Conservation (phyloP, 2,797 vertebrate genomes). For the Vultur gryphus region DNA sequence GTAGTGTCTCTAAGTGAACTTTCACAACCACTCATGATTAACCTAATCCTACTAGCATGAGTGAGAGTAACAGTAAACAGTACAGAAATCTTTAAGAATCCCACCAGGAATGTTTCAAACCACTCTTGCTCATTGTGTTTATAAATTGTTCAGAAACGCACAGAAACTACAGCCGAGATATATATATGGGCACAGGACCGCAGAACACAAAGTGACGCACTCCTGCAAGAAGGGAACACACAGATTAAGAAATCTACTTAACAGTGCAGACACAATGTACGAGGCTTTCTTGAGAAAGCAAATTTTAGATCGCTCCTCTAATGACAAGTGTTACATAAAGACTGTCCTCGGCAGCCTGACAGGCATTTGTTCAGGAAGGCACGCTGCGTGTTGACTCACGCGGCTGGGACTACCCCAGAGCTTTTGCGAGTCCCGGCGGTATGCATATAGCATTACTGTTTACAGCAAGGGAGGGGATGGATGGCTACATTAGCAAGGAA, state of each 20-base stretch:
- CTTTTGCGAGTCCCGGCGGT: fast-evolving
- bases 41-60: not conserved
- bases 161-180: not conserved
- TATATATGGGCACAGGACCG: fast-evolving
- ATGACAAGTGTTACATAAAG: not conserved
- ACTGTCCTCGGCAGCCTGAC: not conserved
- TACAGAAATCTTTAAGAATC: not conserved
- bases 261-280: not conserved
- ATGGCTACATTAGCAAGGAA: not conserved
- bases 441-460: not conserved
- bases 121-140: not conserved
- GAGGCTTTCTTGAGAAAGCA: not conserved
- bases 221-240: not conserved
- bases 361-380: not conserved
- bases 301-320: not conserved
- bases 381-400: fast-evolving
- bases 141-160: not conserved
- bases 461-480: not conserved
- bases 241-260: not conserved
- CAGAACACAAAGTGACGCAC: not conserved
- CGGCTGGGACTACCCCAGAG: not conserved
- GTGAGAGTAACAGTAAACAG: not conserved
- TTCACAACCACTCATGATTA: not conserved
- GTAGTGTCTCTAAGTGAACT: not conserved
- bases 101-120: not conserved